Evolutionary conservation across 2,797 vertebrate genomes (phyloP).

Genomic region (Mormyrops attenuatus): DNA sequence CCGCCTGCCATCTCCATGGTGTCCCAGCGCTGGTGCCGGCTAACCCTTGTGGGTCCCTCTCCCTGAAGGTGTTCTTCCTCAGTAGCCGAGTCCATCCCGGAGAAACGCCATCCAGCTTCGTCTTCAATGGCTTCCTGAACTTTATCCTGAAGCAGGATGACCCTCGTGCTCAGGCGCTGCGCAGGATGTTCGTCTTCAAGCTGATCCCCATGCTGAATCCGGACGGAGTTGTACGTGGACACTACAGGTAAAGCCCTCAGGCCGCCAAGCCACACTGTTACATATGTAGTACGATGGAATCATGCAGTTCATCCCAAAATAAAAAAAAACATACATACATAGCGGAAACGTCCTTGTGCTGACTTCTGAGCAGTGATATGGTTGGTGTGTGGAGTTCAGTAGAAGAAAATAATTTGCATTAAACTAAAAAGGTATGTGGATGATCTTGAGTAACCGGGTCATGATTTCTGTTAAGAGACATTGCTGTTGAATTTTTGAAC

Average conservation of each 20-base stretch:
- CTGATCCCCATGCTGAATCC: slow-evolving; percentile 97
- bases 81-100: slow-evolving; percentile 95
- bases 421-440: not conserved
- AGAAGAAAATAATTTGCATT: not conserved
- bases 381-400: not conserved
- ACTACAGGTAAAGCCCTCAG: slow-evolving; percentile 75
- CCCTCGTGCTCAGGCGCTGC: slow-evolving; percentile 80
- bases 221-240: slow-evolving; percentile 84
- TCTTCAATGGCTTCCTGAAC: slow-evolving; percentile 92
- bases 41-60: not conserved
- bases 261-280: not conserved
- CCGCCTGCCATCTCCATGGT: not conserved
- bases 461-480: not conserved
- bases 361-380: not conserved
- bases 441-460: not conserved
- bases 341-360: not conserved
- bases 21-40: not conserved
- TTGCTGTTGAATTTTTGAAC: not conserved
- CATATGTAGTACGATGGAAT: not conserved
- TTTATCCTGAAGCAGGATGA: slow-evolving; percentile 89
- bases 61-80: slow-evolving; percentile 84
- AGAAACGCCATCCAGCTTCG: slow-evolving; percentile 93
- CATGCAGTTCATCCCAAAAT: not conserved
- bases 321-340: not conserved
- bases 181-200: slow-evolving; percentile 91